A percentile compares a stretch with the other conserved stretches of the same genome.
phyloP scores from a whole-genome alignment of 2,113 vertebrate genomes.

The Siniperca knerii region DNA sequence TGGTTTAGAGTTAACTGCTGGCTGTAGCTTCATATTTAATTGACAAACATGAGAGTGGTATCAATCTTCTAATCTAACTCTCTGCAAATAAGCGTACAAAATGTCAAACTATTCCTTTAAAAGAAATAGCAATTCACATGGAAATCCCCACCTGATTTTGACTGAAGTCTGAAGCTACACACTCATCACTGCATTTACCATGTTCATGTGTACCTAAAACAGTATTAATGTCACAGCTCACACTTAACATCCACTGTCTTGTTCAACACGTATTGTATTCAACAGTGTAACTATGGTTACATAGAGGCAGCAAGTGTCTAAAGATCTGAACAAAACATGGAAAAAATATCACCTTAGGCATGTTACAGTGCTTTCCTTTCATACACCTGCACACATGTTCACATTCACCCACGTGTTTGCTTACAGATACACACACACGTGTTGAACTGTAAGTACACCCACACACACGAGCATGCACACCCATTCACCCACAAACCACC shows the following conservation, averaged over 20 bases:
- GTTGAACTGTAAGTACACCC: slow-evolving; percentile 30
- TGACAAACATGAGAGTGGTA: neutral
- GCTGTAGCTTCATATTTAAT: neutral
- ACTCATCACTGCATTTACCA: neutral
- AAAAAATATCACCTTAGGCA: slow-evolving; percentile 40
- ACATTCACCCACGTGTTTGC: slow-evolving; percentile 27
- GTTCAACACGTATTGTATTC: slow-evolving; percentile 16
- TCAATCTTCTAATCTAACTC: neutral
- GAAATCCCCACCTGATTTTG: neutral
- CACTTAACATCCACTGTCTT: neutral
- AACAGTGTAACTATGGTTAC: slow-evolving; percentile 67
- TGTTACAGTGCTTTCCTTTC: slow-evolving; percentile 28
- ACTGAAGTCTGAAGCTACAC: neutral
- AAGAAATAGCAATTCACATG: neutral
- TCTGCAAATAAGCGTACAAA: neutral
- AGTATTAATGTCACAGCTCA: neutral
- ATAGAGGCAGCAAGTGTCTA: slow-evolving; percentile 23
- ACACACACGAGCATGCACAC: slow-evolving; percentile 16
- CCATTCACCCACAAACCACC: neutral
- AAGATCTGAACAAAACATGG: slow-evolving; percentile 36
- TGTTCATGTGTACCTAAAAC: neutral
- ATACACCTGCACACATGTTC: slow-evolving; percentile 35
- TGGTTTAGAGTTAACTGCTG: too few species aligned
- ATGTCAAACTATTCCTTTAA: neutral
- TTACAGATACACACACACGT: slow-evolving; percentile 6